phyloP scores from a whole-genome alignment of 2,797 vertebrate species.

The Echiichthys vipera region DNA sequence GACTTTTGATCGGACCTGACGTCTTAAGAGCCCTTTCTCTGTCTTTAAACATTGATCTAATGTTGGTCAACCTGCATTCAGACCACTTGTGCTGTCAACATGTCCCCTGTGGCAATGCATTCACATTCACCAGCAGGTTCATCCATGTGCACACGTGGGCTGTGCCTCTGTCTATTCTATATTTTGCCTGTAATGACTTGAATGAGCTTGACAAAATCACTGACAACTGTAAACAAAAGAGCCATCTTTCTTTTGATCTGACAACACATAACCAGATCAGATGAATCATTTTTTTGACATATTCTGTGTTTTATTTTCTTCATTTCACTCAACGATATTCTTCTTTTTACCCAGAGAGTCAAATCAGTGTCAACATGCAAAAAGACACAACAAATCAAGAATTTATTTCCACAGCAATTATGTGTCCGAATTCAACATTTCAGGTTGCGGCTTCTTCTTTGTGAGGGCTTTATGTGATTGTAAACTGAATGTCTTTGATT shows the following conservation, averaged over 20 bases:
- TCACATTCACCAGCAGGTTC: slow-evolving; percentile 9
- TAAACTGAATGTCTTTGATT: not conserved
- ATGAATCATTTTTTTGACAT: slow-evolving; percentile 11
- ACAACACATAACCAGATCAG: not conserved
- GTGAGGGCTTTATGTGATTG: not conserved
- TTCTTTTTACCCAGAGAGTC: not conserved
- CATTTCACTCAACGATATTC: not conserved
- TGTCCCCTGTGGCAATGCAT: slow-evolving; percentile 28
- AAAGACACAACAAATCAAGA: not conserved
- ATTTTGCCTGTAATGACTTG: slow-evolving; percentile 4
- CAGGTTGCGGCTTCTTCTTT: not conserved
- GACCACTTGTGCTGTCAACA: slow-evolving; percentile 43
- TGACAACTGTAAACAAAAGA: slow-evolving; percentile 5
- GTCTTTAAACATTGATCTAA: slow-evolving; percentile 65
- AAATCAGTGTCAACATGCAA: not conserved
- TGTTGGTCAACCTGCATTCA: slow-evolving; percentile 44
- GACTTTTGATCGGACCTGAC: slow-evolving; percentile 48
- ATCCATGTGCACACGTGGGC: not conserved
- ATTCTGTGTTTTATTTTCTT: not conserved
- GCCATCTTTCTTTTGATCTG: slow-evolving; percentile 20
- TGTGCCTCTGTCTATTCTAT: not conserved
- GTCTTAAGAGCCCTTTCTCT: slow-evolving; percentile 66
- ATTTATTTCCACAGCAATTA: not conserved
- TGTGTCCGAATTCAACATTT: not conserved
- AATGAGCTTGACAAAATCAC: not conserved